These are phyloP conservation scores for Kryphioiulus occultus DNA, from an alignment of 2,888 invertebrate genomes.

Conservation along the genomic window DNA sequence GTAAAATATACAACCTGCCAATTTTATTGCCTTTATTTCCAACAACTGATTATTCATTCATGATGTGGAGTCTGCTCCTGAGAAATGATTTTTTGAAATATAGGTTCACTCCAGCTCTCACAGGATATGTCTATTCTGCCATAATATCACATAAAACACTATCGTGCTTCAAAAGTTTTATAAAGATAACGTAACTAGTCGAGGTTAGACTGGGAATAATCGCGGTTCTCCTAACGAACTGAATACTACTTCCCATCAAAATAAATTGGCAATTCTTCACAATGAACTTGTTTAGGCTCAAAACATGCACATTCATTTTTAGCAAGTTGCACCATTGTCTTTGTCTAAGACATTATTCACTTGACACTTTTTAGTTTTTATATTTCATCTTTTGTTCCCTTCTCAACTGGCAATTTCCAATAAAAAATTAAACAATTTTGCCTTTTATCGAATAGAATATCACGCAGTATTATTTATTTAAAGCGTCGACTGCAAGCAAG, in stretches of 20 bases:
- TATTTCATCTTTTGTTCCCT: too few species aligned
- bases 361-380: too few species aligned
- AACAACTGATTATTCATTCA: conserved; percentile 14
- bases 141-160: background rate
- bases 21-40: conserved; percentile 32
- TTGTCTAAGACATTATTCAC: too few species aligned
- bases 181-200: background rate
- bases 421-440: background rate
- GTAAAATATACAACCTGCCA: conserved; percentile 32
- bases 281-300: too few species aligned
- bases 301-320: too few species aligned
- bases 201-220: too few species aligned
- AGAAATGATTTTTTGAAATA: conserved; percentile 18
- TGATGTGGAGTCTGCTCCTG: background rate
- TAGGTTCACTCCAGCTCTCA: background rate
- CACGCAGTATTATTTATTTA: background rate
- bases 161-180: background rate
- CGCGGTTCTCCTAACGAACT: too few species aligned
- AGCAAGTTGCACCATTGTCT: too few species aligned
- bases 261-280: too few species aligned
- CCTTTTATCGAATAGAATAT: background rate
- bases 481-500: background rate
- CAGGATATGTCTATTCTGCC: background rate
- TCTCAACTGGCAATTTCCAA: background rate
- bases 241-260: too few species aligned